Evolutionary conservation across 2,113 vertebrate genomes (phyloP).

Genomic region (Henicopernis longicauda): DNA sequence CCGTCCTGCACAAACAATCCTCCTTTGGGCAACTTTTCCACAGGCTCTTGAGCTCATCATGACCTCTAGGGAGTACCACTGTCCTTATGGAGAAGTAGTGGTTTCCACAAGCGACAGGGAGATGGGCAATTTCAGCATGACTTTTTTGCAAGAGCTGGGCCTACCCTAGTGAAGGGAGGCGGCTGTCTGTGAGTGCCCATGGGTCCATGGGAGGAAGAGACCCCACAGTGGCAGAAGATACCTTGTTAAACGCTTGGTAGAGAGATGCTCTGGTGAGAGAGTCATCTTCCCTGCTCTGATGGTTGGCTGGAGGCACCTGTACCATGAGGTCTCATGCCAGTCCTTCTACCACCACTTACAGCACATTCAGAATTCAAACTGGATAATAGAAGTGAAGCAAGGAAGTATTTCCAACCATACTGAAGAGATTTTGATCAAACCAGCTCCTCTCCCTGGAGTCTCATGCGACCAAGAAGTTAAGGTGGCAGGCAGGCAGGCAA

Average conservation of each 20-base stretch:
- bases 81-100: not conserved
- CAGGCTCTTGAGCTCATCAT: not conserved
- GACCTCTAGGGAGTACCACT: not conserved
- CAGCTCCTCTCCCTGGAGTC: not conserved
- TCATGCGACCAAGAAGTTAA: not conserved
- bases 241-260: not conserved
- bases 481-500: not conserved
- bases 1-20: not conserved
- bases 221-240: not conserved
- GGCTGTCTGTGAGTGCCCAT: not conserved
- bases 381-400: not conserved
- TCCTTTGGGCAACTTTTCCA: not conserved
- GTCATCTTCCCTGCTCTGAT: not conserved
- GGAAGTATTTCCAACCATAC: not conserved
- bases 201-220: not conserved
- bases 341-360: not conserved
- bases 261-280: not conserved
- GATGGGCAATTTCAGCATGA: not conserved
- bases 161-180: not conserved
- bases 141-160: not conserved
- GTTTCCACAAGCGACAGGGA: not conserved
- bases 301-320: not conserved
- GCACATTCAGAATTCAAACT: not conserved
- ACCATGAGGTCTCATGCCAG: not conserved
- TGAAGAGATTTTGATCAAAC: not conserved